Conservation (phyloP, 1,140 invertebrate genomes). For the Trichonephila clavata region DNA sequence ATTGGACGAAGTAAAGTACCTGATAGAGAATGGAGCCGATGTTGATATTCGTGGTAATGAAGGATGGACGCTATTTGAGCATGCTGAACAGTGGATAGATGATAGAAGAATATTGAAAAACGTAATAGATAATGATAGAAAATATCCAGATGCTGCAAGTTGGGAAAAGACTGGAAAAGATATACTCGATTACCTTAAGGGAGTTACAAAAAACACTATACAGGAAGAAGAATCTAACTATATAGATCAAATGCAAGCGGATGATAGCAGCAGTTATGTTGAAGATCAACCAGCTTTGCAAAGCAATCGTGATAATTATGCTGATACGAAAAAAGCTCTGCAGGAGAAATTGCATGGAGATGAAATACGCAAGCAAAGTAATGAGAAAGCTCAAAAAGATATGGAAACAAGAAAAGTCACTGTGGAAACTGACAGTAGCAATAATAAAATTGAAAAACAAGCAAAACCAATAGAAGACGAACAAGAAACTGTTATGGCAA, state of each 20-base stretch:
- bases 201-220: neutral
- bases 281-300: neutral
- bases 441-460: conserved; percentile 9
- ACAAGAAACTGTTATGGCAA: conserved; percentile 1
- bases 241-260: conserved; percentile 5
- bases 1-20: conserved; percentile 1
- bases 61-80: neutral
- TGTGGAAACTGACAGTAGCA: neutral
- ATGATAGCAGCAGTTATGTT: conserved; percentile 6
- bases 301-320: conserved; percentile 1
- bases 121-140: neutral
- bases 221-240: neutral
- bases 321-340: conserved; percentile 5
- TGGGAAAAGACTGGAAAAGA: neutral
- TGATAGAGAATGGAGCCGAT: neutral
- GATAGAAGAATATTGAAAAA: neutral
- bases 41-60: neutral
- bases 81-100: neutral
- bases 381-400: neutral
- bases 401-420: neutral
- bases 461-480: conserved; percentile 1
- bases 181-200: neutral
- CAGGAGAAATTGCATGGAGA: conserved; percentile 1
- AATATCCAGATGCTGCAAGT: neutral
- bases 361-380: conserved; percentile 1